Conservation (phyloP, 2,888 invertebrate genomes). For the Callyntrura guangdongensis region DNA sequence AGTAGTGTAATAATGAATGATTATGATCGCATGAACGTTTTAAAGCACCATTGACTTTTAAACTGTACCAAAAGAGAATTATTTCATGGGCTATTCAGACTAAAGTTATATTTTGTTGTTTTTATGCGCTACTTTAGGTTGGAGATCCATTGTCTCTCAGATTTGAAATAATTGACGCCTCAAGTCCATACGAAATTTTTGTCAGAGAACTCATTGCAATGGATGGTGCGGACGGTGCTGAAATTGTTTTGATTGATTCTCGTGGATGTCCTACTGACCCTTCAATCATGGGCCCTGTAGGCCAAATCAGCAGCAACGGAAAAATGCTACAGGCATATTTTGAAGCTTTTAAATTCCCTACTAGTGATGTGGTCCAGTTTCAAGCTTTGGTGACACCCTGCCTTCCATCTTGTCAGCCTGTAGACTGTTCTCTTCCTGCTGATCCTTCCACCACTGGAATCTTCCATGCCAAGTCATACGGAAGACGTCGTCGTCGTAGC, state of each 20-base stretch:
- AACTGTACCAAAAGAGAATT: conserved; percentile 13
- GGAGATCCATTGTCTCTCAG: conserved; percentile 87
- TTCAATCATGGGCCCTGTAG: conserved; percentile 88
- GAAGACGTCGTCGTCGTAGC: conserved; percentile 82
- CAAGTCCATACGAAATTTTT: conserved; percentile 87
- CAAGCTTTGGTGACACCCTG: conserved; percentile 86
- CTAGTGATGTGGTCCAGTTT: conserved; percentile 86
- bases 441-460: conserved; percentile 86
- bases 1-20: conserved; percentile 60
- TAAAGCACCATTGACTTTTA: conserved; percentile 2
- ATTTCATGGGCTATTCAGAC: background rate
- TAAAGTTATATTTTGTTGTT: conserved; percentile 8
- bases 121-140: conserved; percentile 85
- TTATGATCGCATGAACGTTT: conserved; percentile 54
- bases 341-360: conserved; percentile 86
- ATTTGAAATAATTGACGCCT: conserved; percentile 86
- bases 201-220: conserved; percentile 87
- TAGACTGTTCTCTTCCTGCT: conserved; percentile 85
- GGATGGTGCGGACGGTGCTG: conserved; percentile 86
- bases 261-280: conserved; percentile 86
- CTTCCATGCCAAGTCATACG: conserved; percentile 85
- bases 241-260: conserved; percentile 87
- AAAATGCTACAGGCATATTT: conserved; percentile 86
- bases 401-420: conserved; percentile 86
- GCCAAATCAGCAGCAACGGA: conserved; percentile 81